Percentiles rank a stretch among this genome's conserved stretches.
These are phyloP conservation scores for Oreohelix idahoensis DNA, from an alignment of 1,140 invertebrate species.

Conservation along the genomic window DNA sequence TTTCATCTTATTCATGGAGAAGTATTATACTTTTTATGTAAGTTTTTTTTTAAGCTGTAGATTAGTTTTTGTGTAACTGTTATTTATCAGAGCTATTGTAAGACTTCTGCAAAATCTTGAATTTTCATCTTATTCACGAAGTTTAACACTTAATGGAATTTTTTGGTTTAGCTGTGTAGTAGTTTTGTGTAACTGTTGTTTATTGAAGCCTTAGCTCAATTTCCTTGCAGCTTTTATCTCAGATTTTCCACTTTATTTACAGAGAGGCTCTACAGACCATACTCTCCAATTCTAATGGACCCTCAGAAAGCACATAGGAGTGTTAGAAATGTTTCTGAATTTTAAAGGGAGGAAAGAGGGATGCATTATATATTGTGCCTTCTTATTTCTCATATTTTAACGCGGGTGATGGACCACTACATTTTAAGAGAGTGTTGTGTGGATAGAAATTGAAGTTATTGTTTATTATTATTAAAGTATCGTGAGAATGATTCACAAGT, in stretches of 20 bases:
- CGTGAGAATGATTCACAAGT: not conserved
- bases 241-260: not conserved
- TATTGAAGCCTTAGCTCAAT: no score
- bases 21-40: no score
- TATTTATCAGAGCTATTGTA: no score
- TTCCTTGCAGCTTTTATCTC: no score
- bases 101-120: no score
- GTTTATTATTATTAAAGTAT: not conserved
- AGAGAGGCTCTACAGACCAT: constrained; percentile 13
- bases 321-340: not conserved
- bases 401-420: not conserved
- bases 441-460: not conserved
- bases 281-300: not conserved
- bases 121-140: no score
- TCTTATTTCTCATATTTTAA: not conserved
- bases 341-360: not conserved
- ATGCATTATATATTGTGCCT: not conserved
- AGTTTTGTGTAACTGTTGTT: no score
- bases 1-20: no score
- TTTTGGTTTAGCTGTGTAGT: no score
- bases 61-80: no score
- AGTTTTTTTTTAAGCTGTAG: no score
- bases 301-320: not conserved
- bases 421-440: not conserved
- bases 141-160: no score